Evolutionary conservation across 1,140 invertebrate species (phyloP).

Genomic region (Drosophila rhopaloa): DNA sequence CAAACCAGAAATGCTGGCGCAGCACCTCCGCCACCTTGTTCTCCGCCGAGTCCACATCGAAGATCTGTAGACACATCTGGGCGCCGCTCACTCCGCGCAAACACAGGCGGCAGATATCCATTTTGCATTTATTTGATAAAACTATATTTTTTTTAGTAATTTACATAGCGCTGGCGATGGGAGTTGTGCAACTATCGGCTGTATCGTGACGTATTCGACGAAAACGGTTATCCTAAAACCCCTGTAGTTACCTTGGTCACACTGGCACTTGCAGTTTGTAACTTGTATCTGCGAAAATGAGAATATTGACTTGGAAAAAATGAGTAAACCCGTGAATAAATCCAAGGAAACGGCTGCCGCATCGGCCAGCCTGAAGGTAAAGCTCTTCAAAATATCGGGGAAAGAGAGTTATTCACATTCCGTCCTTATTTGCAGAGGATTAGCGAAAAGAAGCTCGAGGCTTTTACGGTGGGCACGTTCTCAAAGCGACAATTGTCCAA

Average conservation of each 20-base stretch:
- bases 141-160: conserved; percentile 50
- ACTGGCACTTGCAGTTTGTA: not conserved
- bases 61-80: conserved; percentile 73
- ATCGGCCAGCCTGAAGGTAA: conserved; percentile 55
- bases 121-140: conserved; percentile 46
- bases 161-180: conserved; percentile 52
- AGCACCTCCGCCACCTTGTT: conserved; percentile 67
- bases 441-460: conserved; percentile 91
- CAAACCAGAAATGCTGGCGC: conserved; percentile 79
- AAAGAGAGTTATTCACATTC: not conserved
- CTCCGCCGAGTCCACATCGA: conserved; percentile 43
- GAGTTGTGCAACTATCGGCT: conserved; percentile 8
- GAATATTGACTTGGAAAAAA: conserved; percentile 9
- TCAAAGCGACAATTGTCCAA: conserved; percentile 92
- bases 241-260: not conserved
- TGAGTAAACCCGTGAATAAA: conserved; percentile 37
- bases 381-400: too few species aligned
- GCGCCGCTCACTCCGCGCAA: conserved; percentile 68
- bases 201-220: not conserved
- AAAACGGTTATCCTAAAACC: not conserved
- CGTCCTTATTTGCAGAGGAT: conserved; percentile 86
- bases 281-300: conserved; percentile 22
- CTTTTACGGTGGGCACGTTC: conserved; percentile 91
- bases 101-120: conserved; percentile 73
- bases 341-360: conserved; percentile 21